Evolutionary conservation across 2,113 vertebrate species (phyloP).

Genomic region (Lophius piscatorius): DNA sequence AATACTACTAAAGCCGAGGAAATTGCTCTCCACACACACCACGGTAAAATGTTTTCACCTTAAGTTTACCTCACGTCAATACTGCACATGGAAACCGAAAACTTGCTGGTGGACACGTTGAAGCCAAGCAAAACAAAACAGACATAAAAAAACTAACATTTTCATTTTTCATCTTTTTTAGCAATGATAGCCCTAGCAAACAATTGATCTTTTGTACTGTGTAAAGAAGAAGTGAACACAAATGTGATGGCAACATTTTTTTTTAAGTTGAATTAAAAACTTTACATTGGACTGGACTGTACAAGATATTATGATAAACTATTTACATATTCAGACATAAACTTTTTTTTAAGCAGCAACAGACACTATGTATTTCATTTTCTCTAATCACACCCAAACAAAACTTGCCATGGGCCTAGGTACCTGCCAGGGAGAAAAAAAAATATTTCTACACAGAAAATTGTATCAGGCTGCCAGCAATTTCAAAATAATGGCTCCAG

Average conservation of each 20-base stretch:
- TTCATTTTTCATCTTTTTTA: constrained; percentile 68
- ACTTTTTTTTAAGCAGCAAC: constrained; percentile 97
- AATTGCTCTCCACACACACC: constrained; percentile 89
- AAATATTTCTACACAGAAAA: constrained; percentile 85
- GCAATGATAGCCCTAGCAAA: constrained; percentile 91
- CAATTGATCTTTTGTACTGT: constrained; percentile 87
- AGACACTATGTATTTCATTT: constrained; percentile 91
- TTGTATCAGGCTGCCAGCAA: constrained; percentile 84
- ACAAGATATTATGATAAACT: constrained; percentile 99
- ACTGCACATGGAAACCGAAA: constrained; percentile 97
- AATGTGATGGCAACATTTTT: constrained; percentile 93
- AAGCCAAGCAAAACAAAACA: constrained; percentile 90
- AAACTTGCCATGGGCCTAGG: constrained; percentile 90
- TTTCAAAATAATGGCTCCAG: constrained; percentile 80
- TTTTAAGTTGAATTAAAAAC: constrained; percentile 99
- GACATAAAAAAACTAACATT: constrained; percentile 72
- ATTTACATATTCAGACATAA: constrained; percentile 99
- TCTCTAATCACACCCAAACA: constrained; percentile 93
- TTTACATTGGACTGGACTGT: constrained; percentile 99
- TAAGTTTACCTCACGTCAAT: constrained; percentile 98
- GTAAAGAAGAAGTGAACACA: constrained; percentile 94
- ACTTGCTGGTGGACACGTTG: constrained; percentile 93
- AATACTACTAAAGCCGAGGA: constrained; percentile 91
- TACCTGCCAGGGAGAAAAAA: constrained; percentile 85
- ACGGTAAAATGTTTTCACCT: constrained; percentile 92